Evolutionary conservation across 2,113 vertebrate genomes (phyloP).

Genomic region (Oncorhynchus tshawytscha): DNA sequence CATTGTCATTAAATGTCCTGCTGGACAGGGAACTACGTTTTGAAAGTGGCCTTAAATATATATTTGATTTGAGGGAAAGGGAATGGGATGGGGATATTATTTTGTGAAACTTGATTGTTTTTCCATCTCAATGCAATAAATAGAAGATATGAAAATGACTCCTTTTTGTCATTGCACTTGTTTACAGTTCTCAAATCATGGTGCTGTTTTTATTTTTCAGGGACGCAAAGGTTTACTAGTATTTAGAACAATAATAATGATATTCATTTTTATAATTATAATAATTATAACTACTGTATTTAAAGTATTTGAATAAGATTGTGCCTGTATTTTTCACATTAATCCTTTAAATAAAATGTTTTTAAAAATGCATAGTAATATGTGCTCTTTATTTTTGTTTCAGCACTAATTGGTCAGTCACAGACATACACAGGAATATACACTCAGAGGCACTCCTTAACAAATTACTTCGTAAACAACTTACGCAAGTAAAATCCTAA

Average conservation of each 20-base stretch:
- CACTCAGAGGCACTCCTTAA: background rate
- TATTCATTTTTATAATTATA: slow-evolving; percentile 65
- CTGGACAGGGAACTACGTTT: slow-evolving; percentile 78
- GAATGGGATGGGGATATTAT: slow-evolving; percentile 67
- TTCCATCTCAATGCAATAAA: slow-evolving; percentile 72
- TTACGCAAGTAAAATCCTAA: no score
- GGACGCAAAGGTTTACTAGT: slow-evolving; percentile 29
- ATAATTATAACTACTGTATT: slow-evolving; percentile 63
- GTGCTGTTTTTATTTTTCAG: slow-evolving; percentile 41
- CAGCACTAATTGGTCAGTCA: background rate
- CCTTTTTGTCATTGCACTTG: slow-evolving; percentile 69
- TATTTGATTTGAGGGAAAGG: slow-evolving; percentile 61
- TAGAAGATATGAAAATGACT: slow-evolving; percentile 64
- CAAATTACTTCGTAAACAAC: no score
- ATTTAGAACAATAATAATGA: slow-evolving; percentile 63
- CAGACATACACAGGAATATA: slow-evolving; percentile 24
- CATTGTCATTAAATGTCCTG: slow-evolving; percentile 78
- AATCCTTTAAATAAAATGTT: slow-evolving; percentile 62
- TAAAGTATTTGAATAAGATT: slow-evolving; percentile 47
- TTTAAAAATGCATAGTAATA: slow-evolving; percentile 54
- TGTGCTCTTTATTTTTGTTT: slow-evolving; percentile 42
- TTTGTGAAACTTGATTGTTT: slow-evolving; percentile 68
- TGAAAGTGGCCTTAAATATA: slow-evolving; percentile 77
- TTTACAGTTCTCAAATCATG: slow-evolving; percentile 56
- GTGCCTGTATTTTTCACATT: slow-evolving; percentile 53